phyloP scores from a whole-genome alignment of 2,888 invertebrate genomes.

The Clostera curtula region DNA sequence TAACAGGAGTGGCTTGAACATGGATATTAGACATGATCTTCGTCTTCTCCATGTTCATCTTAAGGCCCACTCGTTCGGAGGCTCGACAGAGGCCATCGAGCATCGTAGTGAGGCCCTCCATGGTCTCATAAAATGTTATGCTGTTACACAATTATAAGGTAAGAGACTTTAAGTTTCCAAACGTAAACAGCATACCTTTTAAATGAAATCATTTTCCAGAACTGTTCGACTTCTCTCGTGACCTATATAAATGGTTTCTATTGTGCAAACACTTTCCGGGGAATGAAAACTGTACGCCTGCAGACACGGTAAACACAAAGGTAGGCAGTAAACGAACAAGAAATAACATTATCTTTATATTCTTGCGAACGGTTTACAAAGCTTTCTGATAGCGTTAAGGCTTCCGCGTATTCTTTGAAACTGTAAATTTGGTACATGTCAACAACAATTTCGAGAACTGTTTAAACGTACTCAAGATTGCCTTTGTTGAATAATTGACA shows the following conservation, averaged over 20 bases:
- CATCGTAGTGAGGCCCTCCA: too few relatives aligned
- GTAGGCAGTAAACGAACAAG: conserved; percentile 33
- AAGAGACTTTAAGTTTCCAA: too few relatives aligned
- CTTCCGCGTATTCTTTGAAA: conserved; percentile 26
- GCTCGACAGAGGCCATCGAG: too few relatives aligned
- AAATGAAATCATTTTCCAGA: too few relatives aligned
- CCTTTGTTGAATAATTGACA: too few relatives aligned
- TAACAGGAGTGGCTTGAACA: too few relatives aligned
- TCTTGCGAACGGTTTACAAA: conserved; percentile 19
- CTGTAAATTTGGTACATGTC: conserved; percentile 29
- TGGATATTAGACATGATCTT: too few relatives aligned
- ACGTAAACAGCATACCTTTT: too few relatives aligned
- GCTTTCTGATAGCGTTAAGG: conserved; percentile 2
- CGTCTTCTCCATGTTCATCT: too few relatives aligned
- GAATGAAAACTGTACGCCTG: conserved; percentile 32
- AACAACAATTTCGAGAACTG: conserved; percentile 29
- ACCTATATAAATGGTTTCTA: conserved; percentile 33
- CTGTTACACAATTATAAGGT: too few relatives aligned
- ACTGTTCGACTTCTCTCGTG: conserved; percentile 22
- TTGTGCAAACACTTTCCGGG: conserved; percentile 31
- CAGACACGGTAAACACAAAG: conserved; percentile 32
- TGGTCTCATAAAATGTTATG: too few relatives aligned
- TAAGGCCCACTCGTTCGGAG: too few relatives aligned
- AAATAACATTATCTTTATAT: conserved; percentile 42
- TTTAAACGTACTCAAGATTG: conserved; percentile 24